Base-by-base conservation (phyloP, 2,797 vertebrate species). In the Labroides dimidiatus region DNA sequence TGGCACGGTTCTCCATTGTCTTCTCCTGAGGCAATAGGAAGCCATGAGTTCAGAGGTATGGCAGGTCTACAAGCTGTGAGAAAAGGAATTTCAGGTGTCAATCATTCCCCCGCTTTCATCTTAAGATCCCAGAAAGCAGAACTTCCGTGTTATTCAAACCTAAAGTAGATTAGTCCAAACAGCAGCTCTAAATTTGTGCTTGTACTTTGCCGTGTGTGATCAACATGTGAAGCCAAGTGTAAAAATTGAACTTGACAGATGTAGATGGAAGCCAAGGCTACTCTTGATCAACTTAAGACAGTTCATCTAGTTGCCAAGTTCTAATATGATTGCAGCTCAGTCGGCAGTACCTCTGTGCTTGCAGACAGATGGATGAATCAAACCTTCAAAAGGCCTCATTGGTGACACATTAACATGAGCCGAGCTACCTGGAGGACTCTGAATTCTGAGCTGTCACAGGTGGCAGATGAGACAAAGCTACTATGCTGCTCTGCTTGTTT, bases 401-500 rank as follows among this genome's bases (percentile, higher is more conserved):
- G 78, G 74, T 88, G 88, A 89, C 86, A 89, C 84, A 79, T 87
- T 88, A 87, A 88, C 83, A 85, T 82, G 80, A 87, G 67, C 72
- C 5, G 57, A 78, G 72, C 75, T 87, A 84, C 77, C 79, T 83
- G 76, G 74, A 84, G 75, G 75, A 86, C 84, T 87, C 74, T 21
- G 81, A 81, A 72, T 87, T 80, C 71, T 68, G 78, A 80, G 81
- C 83, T 87, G 87, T 92, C 85, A 75, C 82, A 84, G 85, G 82
- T 92, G 85, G 77, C 83, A 84, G 90, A 79, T 88, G 82, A 89
- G 82, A 84, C 86, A 84, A 82, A 80, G 68, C 78, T 74, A 75
- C 86, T 81, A 88, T 91, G 85, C 84, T 60, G 85, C 87, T 87
- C 71, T 66, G 81, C 89, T 87, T 81, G 85, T 92, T 93, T 89